These are phyloP conservation scores for Sylvicola cinctus DNA, from an alignment of 2,888 invertebrate genomes.

Conservation along the genomic window DNA sequence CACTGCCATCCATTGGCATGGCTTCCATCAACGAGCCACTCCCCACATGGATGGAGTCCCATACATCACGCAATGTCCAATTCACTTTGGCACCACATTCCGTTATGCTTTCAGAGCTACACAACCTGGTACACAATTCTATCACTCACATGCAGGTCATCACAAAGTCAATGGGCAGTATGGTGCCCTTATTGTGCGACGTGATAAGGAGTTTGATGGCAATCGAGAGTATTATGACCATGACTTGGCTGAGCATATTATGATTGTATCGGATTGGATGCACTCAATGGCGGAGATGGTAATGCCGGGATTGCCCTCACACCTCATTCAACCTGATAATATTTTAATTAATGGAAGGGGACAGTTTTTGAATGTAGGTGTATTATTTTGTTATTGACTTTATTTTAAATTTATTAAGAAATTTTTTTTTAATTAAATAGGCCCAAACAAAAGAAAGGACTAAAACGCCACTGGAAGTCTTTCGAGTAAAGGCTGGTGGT, in stretches of 20 bases:
- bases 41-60: slow-evolving; percentile 77
- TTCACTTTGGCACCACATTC: slow-evolving; percentile 42
- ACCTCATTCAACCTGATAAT: slow-evolving; percentile 12
- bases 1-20: slow-evolving; percentile 78
- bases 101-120: slow-evolving; percentile 47
- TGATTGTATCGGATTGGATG: slow-evolving; percentile 61
- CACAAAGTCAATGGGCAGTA: slow-evolving; percentile 66
- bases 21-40: slow-evolving; percentile 49
- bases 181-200: slow-evolving; percentile 50
- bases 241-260: slow-evolving; percentile 45
- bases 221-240: slow-evolving; percentile 45
- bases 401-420: background rate
- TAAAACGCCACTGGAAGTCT: slow-evolving; percentile 10
- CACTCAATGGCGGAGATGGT: slow-evolving; percentile 30
- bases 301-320: slow-evolving; percentile 14
- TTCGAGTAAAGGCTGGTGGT: slow-evolving; percentile 10
- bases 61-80: slow-evolving; percentile 63
- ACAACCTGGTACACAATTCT: slow-evolving; percentile 61
- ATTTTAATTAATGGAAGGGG: slow-evolving; percentile 18
- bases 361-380: slow-evolving; percentile 10
- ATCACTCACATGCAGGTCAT: slow-evolving; percentile 42
- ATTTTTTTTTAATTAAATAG: slow-evolving; percentile 1
- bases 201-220: slow-evolving; percentile 35
- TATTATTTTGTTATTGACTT: background rate
- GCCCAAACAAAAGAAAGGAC: slow-evolving; percentile 3